Evolutionary conservation across 2,797 vertebrate species (phyloP).

Genomic region (Chanos chanos): DNA sequence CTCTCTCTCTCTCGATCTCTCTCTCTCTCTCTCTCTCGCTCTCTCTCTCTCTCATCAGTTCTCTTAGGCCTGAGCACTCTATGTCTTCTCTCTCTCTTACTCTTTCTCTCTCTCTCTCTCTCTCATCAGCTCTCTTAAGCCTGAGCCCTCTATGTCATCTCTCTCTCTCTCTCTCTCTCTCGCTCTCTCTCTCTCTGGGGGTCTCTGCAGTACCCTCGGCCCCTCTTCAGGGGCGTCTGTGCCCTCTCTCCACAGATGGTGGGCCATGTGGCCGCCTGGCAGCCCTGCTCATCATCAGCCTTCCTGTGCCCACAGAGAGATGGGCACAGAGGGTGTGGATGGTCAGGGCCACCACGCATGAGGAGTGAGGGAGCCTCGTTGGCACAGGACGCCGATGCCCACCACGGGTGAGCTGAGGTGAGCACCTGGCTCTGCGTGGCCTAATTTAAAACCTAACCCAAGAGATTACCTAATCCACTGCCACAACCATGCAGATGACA

Average conservation of each 20-base stretch:
- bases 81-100: constrained; percentile 7
- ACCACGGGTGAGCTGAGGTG: constrained; percentile 7
- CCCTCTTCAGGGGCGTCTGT: constrained; percentile 15
- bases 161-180: constrained; percentile 3
- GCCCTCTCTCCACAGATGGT: constrained; percentile 48
- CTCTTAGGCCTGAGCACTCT: not conserved
- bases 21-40: not conserved
- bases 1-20: not conserved
- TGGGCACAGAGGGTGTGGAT: constrained; percentile 41
- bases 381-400: constrained; percentile 11
- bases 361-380: constrained; percentile 27
- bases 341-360: constrained; percentile 47
- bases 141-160: not conserved
- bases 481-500: too few species aligned
- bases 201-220: constrained; percentile 12
- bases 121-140: constrained; percentile 5
- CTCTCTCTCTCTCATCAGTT: constrained; percentile 13
- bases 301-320: constrained; percentile 53
- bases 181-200: not conserved
- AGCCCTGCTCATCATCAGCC: constrained; percentile 66
- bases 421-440: too few species aligned
- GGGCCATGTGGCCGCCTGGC: constrained; percentile 54
- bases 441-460: too few species aligned
- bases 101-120: constrained; percentile 8
- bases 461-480: too few species aligned